Conservation (phyloP, 2,797 vertebrate species). For the Hoplostethus mediterraneus region DNA sequence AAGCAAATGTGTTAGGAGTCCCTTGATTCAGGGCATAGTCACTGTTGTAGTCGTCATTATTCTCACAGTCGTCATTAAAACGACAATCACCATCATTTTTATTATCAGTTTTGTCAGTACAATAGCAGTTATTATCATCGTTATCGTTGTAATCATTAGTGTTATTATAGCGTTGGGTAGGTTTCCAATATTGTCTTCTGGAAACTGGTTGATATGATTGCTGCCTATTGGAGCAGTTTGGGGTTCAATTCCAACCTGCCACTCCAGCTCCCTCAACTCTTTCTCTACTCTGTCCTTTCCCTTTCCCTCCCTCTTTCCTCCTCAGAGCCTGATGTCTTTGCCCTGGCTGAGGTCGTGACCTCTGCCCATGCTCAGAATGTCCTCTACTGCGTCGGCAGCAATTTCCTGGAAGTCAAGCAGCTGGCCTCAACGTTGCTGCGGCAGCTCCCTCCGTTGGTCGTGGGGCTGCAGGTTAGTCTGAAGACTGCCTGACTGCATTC, state of each 20-base stretch:
- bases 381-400: conserved; percentile 91
- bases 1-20: no score
- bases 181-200: no score
- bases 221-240: no score
- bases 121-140: no score
- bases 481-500: not conserved
- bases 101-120: no score
- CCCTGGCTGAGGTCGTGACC: conserved; percentile 86
- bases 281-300: not conserved
- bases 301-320: not conserved
- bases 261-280: conserved; percentile 4
- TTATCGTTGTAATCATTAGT: no score
- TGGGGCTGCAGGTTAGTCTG: conserved; percentile 87
- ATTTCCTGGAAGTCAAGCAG: conserved; percentile 95
- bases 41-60: no score
- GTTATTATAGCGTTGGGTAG: no score
- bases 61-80: no score
- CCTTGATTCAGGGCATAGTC: no score
- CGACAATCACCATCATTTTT: no score
- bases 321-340: conserved; percentile 82
- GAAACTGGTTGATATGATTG: no score
- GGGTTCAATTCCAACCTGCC: not conserved
- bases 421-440: conserved; percentile 88
- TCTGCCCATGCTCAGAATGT: conserved; percentile 84
- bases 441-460: conserved; percentile 84